Base-by-base conservation (phyloP, 2,113 vertebrate species). In the Entosphenus tridentatus region DNA sequence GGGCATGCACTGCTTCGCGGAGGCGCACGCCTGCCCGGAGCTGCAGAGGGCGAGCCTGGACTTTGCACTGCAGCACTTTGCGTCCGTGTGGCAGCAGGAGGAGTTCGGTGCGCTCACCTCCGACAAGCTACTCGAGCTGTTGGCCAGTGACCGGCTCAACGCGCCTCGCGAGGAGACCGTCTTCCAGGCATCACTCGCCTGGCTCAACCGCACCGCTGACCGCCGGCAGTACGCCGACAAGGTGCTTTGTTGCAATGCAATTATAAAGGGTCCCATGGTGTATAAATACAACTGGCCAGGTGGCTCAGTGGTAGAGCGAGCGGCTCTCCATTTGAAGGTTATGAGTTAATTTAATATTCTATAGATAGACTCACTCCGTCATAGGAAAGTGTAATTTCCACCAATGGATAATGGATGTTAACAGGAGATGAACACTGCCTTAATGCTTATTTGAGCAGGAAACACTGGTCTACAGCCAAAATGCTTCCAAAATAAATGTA, bases 1-100 rank as follows among this genome's bases (percentile, higher is more conserved):
- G 72, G 83, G 82, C 55, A 83, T 84, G 58, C 83, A 84, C 76
- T 84, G 83, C 73, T 83, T 83, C 8, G 81, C 83, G 0, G 82
- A 83, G 72, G 82, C 81, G 5, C 82, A 84, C 71, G 82, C 82
- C 7, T 84, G 83, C 68, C 77, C 75, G 57, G 73, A 76, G 74
- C 76, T 84, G 76, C 81, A 83, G 75, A 76, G 74, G 54, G 75
- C 72, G 68, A 84, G 83, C 75, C 81, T 83, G 83, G 79, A 79
- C 18, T 84, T 81, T 77, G 83, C 83, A 57, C 79, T 82, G 8
- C 78, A 82, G 72, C 80, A 83, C 76, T 83, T 84, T 70, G 76
- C 72, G 70, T 74, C 57, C 0, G 81, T 84, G 39, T 80, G 75
- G 71, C 77, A 76, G 57, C 73, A 84, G 83, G 83, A 84, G 74